phyloP scores from a whole-genome alignment of 2,797 vertebrate species.

The Rousettus madagascariensis region DNA sequence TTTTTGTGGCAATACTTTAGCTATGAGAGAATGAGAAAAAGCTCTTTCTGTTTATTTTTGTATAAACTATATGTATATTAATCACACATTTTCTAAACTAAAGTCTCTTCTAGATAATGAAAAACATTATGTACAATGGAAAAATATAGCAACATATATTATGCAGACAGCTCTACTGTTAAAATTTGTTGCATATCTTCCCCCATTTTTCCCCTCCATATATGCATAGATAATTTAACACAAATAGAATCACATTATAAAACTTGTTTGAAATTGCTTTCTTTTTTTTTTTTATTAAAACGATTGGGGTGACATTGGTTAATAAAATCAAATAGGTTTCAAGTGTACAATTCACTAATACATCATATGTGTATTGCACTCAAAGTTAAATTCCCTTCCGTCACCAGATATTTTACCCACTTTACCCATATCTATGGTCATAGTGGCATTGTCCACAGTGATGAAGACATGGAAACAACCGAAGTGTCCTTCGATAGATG shows the following conservation, averaged over 20 bases:
- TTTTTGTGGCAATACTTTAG: neutral
- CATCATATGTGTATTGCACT: too few species aligned
- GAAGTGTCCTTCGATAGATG: too few species aligned
- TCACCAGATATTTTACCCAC: too few species aligned
- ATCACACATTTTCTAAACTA: constrained; percentile 9
- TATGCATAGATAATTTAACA: neutral
- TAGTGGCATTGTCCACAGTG: too few species aligned
- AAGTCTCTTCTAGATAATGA: neutral
- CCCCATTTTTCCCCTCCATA: neutral
- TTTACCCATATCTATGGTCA: too few species aligned
- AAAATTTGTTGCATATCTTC: neutral
- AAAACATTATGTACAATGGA: neutral
- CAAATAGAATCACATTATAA: neutral
- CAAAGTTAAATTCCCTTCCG: too few species aligned
- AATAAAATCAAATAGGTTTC: too few species aligned
- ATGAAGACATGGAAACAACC: too few species aligned
- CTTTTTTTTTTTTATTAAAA: too few species aligned
- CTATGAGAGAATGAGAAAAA: constrained; percentile 37
- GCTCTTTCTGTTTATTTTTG: constrained; percentile 20
- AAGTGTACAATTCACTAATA: too few species aligned
- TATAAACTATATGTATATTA: neutral
- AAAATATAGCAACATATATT: neutral
- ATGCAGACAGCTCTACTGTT: neutral
- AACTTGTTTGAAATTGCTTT: neutral
- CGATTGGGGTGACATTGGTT: too few species aligned